Evolutionary conservation across 2,113 vertebrate species (phyloP).

Genomic region (Oreochromis spilurus): DNA sequence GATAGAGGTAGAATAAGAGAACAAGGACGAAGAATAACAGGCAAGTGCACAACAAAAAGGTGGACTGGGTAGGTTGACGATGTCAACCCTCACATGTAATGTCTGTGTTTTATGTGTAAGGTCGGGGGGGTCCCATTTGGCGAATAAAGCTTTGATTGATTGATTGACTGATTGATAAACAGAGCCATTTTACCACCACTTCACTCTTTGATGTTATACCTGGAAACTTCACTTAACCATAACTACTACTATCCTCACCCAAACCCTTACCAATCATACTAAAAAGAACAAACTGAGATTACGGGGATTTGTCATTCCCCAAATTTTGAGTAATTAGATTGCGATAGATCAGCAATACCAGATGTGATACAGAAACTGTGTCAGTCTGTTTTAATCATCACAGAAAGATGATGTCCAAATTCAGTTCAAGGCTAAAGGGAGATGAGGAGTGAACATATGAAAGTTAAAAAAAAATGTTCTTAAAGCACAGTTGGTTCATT

Average conservation of each 20-base stretch:
- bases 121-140: too few species aligned
- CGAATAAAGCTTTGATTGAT: too few species aligned
- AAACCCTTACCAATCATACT: background rate
- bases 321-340: background rate
- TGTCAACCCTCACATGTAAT: background rate
- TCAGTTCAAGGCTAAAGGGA: background rate
- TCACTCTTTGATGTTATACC: background rate
- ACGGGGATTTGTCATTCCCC: background rate
- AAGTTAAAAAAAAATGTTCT: background rate
- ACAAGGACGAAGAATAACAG: background rate
- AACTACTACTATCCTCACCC: background rate
- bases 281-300: background rate
- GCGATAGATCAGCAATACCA: background rate
- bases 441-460: background rate
- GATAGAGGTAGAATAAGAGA: background rate
- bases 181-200: background rate
- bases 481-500: background rate
- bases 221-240: background rate
- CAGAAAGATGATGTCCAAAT: background rate
- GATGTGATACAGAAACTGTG: background rate
- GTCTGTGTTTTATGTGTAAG: too few species aligned
- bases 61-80: background rate
- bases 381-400: background rate
- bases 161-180: too few species aligned
- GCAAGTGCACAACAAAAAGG: background rate